These are phyloP conservation scores for Ectobius pallidus DNA, from an alignment of 2,888 invertebrate species.

Conservation along the genomic window DNA sequence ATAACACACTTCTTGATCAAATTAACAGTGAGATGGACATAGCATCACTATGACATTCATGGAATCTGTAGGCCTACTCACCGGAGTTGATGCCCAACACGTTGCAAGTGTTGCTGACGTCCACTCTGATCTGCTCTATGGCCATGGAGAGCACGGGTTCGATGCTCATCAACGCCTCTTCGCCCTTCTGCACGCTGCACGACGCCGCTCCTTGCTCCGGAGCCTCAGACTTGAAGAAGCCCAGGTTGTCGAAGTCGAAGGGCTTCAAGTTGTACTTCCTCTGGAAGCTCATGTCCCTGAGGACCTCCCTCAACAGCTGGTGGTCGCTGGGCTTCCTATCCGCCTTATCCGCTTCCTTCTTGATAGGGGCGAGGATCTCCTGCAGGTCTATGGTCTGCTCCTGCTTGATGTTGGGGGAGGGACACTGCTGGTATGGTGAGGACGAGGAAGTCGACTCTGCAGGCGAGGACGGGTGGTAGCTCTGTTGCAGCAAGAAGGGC, in stretches of 20 bases:
- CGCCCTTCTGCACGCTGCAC: slow-evolving; percentile 56
- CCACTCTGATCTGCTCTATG: slow-evolving; percentile 84
- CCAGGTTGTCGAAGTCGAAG: slow-evolving; percentile 67
- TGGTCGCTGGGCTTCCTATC: slow-evolving; percentile 59
- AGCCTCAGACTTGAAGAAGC: slow-evolving; percentile 65
- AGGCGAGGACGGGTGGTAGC: slow-evolving; percentile 30
- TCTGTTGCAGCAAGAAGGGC: slow-evolving; percentile 23
- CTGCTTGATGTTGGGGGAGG: slow-evolving; percentile 56
- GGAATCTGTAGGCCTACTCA: too few species aligned
- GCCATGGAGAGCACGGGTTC: slow-evolving; percentile 84
- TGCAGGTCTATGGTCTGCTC: slow-evolving; percentile 68
- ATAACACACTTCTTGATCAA: too few species aligned
- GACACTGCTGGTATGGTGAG: slow-evolving; percentile 41
- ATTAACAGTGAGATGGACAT: too few species aligned
- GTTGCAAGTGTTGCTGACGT: slow-evolving; percentile 83
- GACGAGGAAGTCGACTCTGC: slow-evolving; percentile 36
- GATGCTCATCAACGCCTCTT: slow-evolving; percentile 57
- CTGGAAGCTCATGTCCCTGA: slow-evolving; percentile 85
- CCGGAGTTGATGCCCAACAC: slow-evolving; percentile 88
- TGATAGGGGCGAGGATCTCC: slow-evolving; percentile 58
- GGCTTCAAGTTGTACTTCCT: slow-evolving; percentile 82
- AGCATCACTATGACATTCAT: too few species aligned
- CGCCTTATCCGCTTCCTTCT: background rate
- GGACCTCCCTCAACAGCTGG: slow-evolving; percentile 77
- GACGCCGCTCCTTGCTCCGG: slow-evolving; percentile 28